A percentile compares a stretch with the other conserved stretches of the same genome.
These are phyloP conservation scores for Drosophila yakuba DNA, from an alignment of 1,140 invertebrate genomes.

Conservation along the genomic window DNA sequence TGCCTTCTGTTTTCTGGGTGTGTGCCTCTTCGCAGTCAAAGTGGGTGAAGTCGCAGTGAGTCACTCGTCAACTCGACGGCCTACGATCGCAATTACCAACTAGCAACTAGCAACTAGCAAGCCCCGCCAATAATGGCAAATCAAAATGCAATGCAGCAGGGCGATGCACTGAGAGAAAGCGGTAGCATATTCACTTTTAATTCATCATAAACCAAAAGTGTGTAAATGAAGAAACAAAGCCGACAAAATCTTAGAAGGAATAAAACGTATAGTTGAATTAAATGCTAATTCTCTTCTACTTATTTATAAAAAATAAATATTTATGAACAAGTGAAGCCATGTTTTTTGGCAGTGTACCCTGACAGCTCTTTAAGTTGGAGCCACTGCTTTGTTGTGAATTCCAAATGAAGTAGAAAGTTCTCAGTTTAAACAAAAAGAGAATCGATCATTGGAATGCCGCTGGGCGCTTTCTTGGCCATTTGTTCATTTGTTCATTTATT, in stretches of 20 bases:
- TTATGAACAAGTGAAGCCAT: not conserved
- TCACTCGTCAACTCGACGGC: constrained; percentile 14
- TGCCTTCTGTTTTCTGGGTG: constrained; percentile 37
- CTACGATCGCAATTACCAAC: constrained; percentile 33
- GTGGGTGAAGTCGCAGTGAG: constrained; percentile 36
- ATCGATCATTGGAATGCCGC: constrained; percentile 57
- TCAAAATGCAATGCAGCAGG: constrained; percentile 59
- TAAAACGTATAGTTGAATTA: too few species aligned
- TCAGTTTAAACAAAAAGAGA: constrained; percentile 26
- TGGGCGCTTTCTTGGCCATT: constrained; percentile 52
- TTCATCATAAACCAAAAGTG: too few species aligned
- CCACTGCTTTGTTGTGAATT: constrained; percentile 52
- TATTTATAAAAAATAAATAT: too few species aligned
- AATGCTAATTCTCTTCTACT: too few species aligned
- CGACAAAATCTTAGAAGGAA: too few species aligned
- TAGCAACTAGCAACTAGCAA: constrained; percentile 30
- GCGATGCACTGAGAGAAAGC: not conserved
- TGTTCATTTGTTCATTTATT: constrained; percentile 46
- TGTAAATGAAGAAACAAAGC: too few species aligned
- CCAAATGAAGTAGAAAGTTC: constrained; percentile 77
- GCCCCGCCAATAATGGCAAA: constrained; percentile 56
- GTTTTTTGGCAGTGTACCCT: constrained; percentile 13
- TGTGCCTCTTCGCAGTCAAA: constrained; percentile 22
- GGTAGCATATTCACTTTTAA: too few species aligned
- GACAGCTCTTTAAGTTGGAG: constrained; percentile 1